Evolutionary conservation across 2,888 invertebrate genomes (phyloP), one percentile per base, ranked within the genome.

Genomic region (Cheilosia variabilis): DNA sequence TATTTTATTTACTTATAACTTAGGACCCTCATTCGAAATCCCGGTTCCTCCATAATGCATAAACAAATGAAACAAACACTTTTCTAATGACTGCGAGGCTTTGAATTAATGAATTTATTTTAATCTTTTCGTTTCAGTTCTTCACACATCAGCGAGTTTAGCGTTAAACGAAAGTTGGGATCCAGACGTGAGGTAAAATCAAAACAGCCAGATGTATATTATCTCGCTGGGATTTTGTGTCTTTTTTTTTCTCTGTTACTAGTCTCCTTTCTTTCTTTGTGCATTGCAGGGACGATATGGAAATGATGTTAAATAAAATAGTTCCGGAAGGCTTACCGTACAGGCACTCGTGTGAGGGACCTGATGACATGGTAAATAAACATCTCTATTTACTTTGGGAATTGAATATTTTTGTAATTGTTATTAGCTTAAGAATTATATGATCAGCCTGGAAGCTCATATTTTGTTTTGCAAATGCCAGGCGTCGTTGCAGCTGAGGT

Each of bases 261-360:
- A 17, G 7, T 66, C 66, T 75, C 89, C 27, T 69, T 47, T 57
- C 52, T 53, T 52, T 52, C 63, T 79, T 66, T 37, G 6, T 37
- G 7, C 17, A 63, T 87, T 86, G 47, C 89, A 95, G 98, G 93
- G 98, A 98, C 92, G 99, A 99, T 93, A 98, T 98, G 98, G 98
- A 99, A 94, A 98, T 98, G 98, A 98, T 99, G 97, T 95, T 99
- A 93, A 98, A 98, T 93, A 98, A 98, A 95, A 97, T 99, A 93
- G 97, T 99, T 93, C 98, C 98, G 92, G 98, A 99, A 95, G 98
- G 97, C 90, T 95, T 98, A 93, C 97, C 97, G 90, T 99, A 98
- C 93, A 95, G 97, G 93, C 99, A 99, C 94, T 97, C 97, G 87
- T 98, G 98, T 93, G 99, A 99, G 94, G 99, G 99, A 88, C 98